phyloP scores from a whole-genome alignment of 1,140 invertebrate species.

The Chlorops oryzae region DNA sequence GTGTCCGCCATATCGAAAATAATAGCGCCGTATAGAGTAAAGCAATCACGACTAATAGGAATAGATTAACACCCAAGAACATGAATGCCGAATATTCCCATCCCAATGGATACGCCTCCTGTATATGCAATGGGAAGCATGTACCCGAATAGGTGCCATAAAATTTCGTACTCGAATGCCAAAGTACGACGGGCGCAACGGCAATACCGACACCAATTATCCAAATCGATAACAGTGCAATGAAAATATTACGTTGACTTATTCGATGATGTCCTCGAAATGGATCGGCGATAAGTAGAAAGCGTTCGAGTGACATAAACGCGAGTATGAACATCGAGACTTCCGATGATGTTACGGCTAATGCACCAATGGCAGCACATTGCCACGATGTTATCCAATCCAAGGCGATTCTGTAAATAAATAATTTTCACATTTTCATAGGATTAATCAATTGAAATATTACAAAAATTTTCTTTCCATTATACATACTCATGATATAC shows the following conservation, averaged over 20 bases:
- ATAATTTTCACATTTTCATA: not conserved
- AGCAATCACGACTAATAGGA: constrained; percentile 58
- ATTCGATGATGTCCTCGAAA: constrained; percentile 56
- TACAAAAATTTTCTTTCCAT: not conserved
- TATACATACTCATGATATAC: constrained; percentile 53
- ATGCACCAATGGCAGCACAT: constrained; percentile 58
- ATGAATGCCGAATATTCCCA: constrained; percentile 73
- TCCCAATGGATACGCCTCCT: constrained; percentile 61
- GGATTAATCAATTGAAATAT: not conserved
- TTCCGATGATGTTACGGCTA: constrained; percentile 66
- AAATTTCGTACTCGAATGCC: constrained; percentile 58
- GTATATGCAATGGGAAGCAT: constrained; percentile 69
- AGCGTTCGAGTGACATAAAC: constrained; percentile 71
- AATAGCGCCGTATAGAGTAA: constrained; percentile 62
- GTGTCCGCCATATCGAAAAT: constrained; percentile 57
- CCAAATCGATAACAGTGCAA: constrained; percentile 55
- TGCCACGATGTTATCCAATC: constrained; percentile 65
- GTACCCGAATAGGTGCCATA: constrained; percentile 61
- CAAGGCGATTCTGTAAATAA: constrained; percentile 49
- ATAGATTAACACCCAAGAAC: constrained; percentile 62
- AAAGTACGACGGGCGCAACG: constrained; percentile 61
- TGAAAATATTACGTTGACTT: constrained; percentile 53
- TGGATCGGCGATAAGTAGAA: constrained; percentile 63
- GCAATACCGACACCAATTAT: constrained; percentile 57
- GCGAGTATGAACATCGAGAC: constrained; percentile 70